Percentiles rank a stretch among this genome's conserved stretches.
Conservation (phyloP, 2,888 invertebrate genomes). For the Troides aeacus region DNA sequence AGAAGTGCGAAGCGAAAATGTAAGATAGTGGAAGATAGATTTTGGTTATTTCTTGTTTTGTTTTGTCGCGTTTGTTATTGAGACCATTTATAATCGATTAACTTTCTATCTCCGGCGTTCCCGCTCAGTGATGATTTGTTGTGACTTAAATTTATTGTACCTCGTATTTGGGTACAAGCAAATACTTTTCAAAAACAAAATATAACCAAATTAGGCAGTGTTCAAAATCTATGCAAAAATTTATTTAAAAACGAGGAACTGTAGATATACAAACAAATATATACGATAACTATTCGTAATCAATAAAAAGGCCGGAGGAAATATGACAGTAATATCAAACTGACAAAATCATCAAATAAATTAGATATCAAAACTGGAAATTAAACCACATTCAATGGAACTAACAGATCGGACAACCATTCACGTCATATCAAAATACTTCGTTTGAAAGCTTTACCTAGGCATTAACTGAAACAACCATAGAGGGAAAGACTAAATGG, state of each 20-base stretch:
- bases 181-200: too few relatives aligned
- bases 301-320: neutral
- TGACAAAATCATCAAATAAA: neutral
- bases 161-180: too few relatives aligned
- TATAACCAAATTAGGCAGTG: too few relatives aligned
- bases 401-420: slow-evolving; percentile 36
- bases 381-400: slow-evolving; percentile 36
- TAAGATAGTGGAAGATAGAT: slow-evolving; percentile 26
- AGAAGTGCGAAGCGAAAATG: slow-evolving; percentile 36
- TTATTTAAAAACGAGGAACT: too few relatives aligned
- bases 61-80: neutral
- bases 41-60: slow-evolving; percentile 21
- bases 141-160: too few relatives aligned
- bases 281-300: neutral
- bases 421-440: slow-evolving; percentile 47
- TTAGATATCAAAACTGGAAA: slow-evolving; percentile 27
- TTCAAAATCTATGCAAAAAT: too few relatives aligned
- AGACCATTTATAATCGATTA: slow-evolving; percentile 9
- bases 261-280: neutral
- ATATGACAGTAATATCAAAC: neutral
- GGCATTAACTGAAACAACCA: slow-evolving; percentile 53
- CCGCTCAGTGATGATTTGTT: neutral
- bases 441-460: slow-evolving; percentile 46
- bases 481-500: slow-evolving; percentile 35
- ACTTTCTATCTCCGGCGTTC: neutral